These are phyloP conservation scores for Epinotia bilunana DNA, from an alignment of 2,888 invertebrate species.

Conservation along the genomic window DNA sequence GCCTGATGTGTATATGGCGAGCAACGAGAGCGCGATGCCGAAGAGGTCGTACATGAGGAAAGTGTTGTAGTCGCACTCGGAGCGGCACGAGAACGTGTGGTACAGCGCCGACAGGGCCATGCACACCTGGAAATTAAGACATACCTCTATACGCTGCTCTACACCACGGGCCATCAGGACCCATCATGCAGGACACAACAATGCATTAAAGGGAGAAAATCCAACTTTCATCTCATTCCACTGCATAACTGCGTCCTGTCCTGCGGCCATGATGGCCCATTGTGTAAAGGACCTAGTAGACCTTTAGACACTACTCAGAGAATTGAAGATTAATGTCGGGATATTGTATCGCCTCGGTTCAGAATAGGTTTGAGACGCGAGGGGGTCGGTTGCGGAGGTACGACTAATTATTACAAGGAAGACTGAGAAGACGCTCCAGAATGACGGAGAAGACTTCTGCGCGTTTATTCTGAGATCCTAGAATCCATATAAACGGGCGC, in stretches of 20 bases:
- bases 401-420: background rate
- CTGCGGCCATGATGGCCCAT: no score
- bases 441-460: background rate
- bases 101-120: conserved; percentile 96
- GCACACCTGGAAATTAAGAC: conserved; percentile 89
- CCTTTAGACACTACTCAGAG: background rate
- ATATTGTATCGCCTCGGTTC: background rate
- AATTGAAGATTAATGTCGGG: background rate
- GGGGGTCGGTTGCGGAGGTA: background rate
- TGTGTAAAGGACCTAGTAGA: no score
- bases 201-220: no score
- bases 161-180: no score
- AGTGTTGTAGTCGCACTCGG: conserved; percentile 92
- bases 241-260: no score
- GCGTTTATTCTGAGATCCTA: background rate
- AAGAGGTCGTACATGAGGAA: conserved; percentile 96
- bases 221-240: no score
- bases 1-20: conserved; percentile 97
- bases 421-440: background rate
- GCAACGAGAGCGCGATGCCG: conserved; percentile 95
- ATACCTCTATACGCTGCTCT: background rate
- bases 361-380: background rate
- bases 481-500: background rate
- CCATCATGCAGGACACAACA: background rate
- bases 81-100: conserved; percentile 97